Evolutionary conservation across 2,113 vertebrate genomes (phyloP), one percentile per base, ranked within the genome.

Genomic region (Halcyon senegalensis): DNA sequence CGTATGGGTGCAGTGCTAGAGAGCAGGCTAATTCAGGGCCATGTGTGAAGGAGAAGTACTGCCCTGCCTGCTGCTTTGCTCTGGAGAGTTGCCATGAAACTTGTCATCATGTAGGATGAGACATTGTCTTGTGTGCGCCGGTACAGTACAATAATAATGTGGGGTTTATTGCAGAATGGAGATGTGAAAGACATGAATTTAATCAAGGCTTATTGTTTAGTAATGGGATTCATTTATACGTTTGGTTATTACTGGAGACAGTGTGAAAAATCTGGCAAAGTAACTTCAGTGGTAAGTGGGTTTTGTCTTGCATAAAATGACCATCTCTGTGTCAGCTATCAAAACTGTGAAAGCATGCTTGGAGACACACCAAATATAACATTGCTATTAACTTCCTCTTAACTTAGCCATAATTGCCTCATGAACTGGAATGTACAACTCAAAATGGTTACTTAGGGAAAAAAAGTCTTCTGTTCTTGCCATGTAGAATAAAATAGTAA

Each of bases 311-410:
- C 69, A 44, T 58, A 37, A 94, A 92, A 79, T 19, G 35, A 69
- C 64, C 69, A 58, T 94, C 84, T 84, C 84, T 68, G 27, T 94
- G 79, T 96, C 84, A 95, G 89, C 94, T 92, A 66, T 96, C 89
- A 92, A 92, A 96, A 82, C 92, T 96, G 92, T 96, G 96, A 96
- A 95, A 94, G 92, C 92, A 50, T 94, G 94, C 77, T 96, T 96
- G 96, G 95, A 96, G 77, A n/a, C 80, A 31, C 84, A 96, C 94
- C 96, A 97, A 95, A 92, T 82, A 96, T 9, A 96, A 96, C 95
- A 97, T 68, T 84, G 80, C 84, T 92, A 39, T 96, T 94, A 91
- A 94, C 90, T 96, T 96, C 92, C 92, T 95, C 74, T 89, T 93
- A 81, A 43, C 84, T 93, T 68, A 55, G 80, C 58, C 28, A 2